These are phyloP conservation scores for Campopleginae sp. DNA, from an alignment of 2,888 invertebrate genomes.

Conservation along the genomic window DNA sequence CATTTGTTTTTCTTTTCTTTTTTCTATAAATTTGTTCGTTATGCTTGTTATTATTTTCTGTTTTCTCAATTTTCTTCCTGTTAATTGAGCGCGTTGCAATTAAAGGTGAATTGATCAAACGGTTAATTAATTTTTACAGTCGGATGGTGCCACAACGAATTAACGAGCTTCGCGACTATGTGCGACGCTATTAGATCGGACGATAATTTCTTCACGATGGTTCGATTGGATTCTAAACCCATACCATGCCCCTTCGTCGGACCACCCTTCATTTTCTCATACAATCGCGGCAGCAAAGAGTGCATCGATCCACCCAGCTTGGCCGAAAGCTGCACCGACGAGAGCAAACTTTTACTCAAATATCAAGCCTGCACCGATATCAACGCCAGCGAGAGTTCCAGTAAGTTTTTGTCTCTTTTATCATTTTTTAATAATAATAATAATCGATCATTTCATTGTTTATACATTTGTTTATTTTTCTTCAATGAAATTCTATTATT, in stretches of 20 bases:
- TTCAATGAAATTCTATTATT: neutral
- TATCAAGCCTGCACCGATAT: conserved; percentile 95
- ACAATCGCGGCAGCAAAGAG: conserved; percentile 90
- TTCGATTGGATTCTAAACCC: conserved; percentile 88
- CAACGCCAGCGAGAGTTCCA: conserved; percentile 90
- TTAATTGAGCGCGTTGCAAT: neutral
- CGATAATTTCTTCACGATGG: conserved; percentile 91
- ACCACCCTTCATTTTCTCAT: conserved; percentile 93
- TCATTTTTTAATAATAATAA: no score
- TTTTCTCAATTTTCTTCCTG: neutral
- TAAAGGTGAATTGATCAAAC: neutral
- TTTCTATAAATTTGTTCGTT: neutral
- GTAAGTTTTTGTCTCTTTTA: conserved; percentile 84
- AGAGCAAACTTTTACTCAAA: conserved; percentile 91
- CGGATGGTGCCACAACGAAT: conserved; percentile 87
- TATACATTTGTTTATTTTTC: neutral
- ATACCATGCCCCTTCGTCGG: conserved; percentile 92
- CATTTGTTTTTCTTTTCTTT: neutral
- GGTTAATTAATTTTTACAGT: conserved; percentile 72
- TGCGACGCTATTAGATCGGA: conserved; percentile 90
- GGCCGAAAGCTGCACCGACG: conserved; percentile 94
- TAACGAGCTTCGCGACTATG: conserved; percentile 86
- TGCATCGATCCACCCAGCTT: conserved; percentile 91
- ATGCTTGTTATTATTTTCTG: neutral
- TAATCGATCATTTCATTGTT: neutral